Percentiles rank a stretch among this genome's conserved stretches.
Conservation (phyloP, 2,888 invertebrate genomes). For the Tiphia femorata region DNA sequence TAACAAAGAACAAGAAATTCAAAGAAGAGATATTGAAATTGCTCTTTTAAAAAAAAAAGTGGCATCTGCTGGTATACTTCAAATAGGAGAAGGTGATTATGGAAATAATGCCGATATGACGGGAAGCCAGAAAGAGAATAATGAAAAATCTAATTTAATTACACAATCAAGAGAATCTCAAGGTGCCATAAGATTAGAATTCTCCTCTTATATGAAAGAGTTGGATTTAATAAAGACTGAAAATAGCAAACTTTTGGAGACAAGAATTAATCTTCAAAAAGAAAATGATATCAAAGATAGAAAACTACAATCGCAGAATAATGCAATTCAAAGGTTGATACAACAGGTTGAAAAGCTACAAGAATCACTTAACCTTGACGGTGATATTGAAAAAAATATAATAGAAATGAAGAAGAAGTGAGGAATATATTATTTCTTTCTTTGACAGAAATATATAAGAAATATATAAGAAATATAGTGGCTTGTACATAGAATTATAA, state of each 20-base stretch:
- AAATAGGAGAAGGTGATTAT: conserved; percentile 31
- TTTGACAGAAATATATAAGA: too few species aligned
- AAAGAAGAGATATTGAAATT: conserved; percentile 40
- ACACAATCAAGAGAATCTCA: too few species aligned
- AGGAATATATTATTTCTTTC: conserved; percentile 5
- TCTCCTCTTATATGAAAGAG: conserved; percentile 8
- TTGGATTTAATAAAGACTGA: conserved; percentile 16
- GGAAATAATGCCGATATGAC: too few species aligned
- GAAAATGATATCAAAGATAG: conserved; percentile 15
- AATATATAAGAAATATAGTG: too few species aligned
- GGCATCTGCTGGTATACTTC: too few species aligned
- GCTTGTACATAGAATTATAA: too few species aligned
- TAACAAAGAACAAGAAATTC: conserved; percentile 41
- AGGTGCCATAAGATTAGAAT: too few species aligned
- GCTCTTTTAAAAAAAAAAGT: conserved; percentile 33
- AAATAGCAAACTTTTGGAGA: conserved; percentile 27
- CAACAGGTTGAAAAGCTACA: conserved; percentile 27
- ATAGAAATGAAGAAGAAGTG: conserved; percentile 39
- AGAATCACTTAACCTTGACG: conserved; percentile 19
- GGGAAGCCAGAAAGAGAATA: too few species aligned
- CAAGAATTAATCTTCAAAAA: conserved; percentile 7
- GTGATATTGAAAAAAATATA: conserved; percentile 22
- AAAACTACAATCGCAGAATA: conserved; percentile 15
- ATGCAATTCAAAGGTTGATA: conserved; percentile 25
- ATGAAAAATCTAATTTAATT: too few species aligned